phyloP scores from a whole-genome alignment of 2,888 invertebrate species.

The Eupelmus urozonus region DNA sequence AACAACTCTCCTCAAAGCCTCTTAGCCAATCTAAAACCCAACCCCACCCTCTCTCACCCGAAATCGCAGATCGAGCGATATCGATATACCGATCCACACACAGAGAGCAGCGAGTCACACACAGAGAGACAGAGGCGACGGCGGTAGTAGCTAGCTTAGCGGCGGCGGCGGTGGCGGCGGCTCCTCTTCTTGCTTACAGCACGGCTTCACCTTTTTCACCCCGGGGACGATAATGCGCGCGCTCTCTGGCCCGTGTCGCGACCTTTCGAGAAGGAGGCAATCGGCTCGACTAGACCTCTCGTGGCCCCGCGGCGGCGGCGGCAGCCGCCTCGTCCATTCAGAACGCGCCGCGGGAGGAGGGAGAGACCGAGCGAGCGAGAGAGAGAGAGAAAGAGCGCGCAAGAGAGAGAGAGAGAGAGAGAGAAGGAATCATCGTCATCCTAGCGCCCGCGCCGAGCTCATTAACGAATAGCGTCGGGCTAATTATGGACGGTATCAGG shows the following conservation, averaged over 20 bases:
- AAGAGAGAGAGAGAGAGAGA: conserved; percentile 17
- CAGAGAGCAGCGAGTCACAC: not conserved
- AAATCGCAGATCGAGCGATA: not conserved
- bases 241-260: conserved; percentile 17
- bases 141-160: too few species aligned
- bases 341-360: not conserved
- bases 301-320: conserved; percentile 30
- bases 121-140: not conserved
- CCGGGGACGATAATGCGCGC: conserved; percentile 3
- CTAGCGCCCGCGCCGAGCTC: conserved; percentile 14
- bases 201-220: not conserved
- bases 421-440: conserved; percentile 19
- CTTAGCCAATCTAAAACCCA: too few species aligned
- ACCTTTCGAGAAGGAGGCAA: conserved; percentile 55
- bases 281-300: conserved; percentile 53
- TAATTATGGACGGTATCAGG: conserved; percentile 33
- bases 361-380: conserved; percentile 1
- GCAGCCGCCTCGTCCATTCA: conserved; percentile 23
- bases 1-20: too few species aligned
- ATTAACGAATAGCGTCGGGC: conserved; percentile 32
- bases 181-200: too few species aligned
- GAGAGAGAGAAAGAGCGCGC: conserved; percentile 15
- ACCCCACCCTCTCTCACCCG: too few species aligned
- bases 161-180: not conserved
- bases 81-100: not conserved